Percentiles rank a stretch among this genome's conserved stretches.
Evolutionary conservation across 1,140 invertebrate genomes (phyloP).

Genomic region (Drosophila sp.): DNA sequence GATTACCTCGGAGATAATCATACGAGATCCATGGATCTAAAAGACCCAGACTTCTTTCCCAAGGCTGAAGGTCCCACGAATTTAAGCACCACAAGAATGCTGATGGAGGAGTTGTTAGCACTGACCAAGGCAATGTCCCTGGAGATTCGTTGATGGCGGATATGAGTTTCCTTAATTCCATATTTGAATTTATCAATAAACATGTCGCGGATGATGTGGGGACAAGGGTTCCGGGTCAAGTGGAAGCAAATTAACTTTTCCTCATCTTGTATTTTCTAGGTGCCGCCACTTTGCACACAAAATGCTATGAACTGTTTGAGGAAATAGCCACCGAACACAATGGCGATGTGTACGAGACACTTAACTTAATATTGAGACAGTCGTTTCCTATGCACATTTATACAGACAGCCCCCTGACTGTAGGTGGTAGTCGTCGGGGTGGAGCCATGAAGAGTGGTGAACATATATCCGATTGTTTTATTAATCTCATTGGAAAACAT

Average conservation of each 20-base stretch:
- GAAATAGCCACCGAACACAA: constrained; percentile 77
- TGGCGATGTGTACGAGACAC: constrained; percentile 72
- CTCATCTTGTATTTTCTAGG: constrained; percentile 40
- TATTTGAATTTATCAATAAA: constrained; percentile 74
- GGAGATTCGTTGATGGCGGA: constrained; percentile 55
- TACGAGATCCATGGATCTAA: constrained; percentile 68
- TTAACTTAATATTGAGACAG: constrained; percentile 67
- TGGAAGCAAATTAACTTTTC: background rate
- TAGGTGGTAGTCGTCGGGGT: constrained; percentile 37
- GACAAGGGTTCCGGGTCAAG: constrained; percentile 6
- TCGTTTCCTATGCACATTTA: constrained; percentile 69
- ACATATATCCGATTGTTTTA: constrained; percentile 80
- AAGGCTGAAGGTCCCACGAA: constrained; percentile 64
- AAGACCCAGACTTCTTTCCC: constrained; percentile 52
- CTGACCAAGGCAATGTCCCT: constrained; percentile 25
- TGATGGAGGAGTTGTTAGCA: background rate
- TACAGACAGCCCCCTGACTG: constrained; percentile 47
- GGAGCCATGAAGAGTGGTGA: constrained; percentile 47
- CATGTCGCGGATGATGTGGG: constrained; percentile 43
- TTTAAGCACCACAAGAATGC: constrained; percentile 41
- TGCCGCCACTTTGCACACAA: constrained; percentile 60
- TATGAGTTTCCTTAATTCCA: constrained; percentile 65
- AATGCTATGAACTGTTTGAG: constrained; percentile 72
- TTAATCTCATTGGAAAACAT: constrained; percentile 64
- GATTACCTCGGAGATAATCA: constrained; percentile 58